Base-by-base conservation (phyloP, 2,797 vertebrate genomes). In the Pogonophryne albipinna region DNA sequence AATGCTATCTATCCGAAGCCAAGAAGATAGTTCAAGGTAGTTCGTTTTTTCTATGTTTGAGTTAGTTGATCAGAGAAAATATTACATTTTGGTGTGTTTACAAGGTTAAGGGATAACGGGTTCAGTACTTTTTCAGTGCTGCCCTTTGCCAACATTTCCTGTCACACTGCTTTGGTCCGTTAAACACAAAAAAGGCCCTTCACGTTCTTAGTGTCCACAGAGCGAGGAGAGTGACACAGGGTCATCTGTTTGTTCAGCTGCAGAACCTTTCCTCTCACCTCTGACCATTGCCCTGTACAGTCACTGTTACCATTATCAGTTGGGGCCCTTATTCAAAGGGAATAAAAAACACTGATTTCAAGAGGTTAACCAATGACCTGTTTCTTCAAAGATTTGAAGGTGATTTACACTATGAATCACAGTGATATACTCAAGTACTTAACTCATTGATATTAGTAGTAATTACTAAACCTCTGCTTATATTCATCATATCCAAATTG, bases 181-280 rank as follows among this genome's bases (percentile, higher is more conserved):
- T 52, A 72, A 42, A 74, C 62, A 49, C 52, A 64, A 65, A 56
- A 71, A 46, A 38, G 6, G 8, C 34, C 34, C 34, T 38, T 27
- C 27, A 27, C 4, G 27, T 27, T 27, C 4, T 38, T 38, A 38
- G 34, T 68, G 59, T 67, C 57, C 45, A 66, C 61, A 71, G 51
- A 71, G 38, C 0, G 1, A 61, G 19, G 9, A 66, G 53, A 83
- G 49, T 12, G 46, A 75, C 61, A 51, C 19, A 38, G 60, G 87
- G 84, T 80, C 72, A 65, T 84, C 61, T 92, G 85, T 92, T 93
- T 93, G 84, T 80, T 70, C 91, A 94, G 91, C 90, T 94, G 90
- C 69, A 69, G 10, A 60, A 44, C 31, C 31, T 69, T 38, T 59
- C 78, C 79, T 68, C 82, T 89, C 68, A 74, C 19, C 71, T 82